Base-by-base conservation (phyloP, 2,888 invertebrate genomes). In the Eristalis arbustorum region DNA sequence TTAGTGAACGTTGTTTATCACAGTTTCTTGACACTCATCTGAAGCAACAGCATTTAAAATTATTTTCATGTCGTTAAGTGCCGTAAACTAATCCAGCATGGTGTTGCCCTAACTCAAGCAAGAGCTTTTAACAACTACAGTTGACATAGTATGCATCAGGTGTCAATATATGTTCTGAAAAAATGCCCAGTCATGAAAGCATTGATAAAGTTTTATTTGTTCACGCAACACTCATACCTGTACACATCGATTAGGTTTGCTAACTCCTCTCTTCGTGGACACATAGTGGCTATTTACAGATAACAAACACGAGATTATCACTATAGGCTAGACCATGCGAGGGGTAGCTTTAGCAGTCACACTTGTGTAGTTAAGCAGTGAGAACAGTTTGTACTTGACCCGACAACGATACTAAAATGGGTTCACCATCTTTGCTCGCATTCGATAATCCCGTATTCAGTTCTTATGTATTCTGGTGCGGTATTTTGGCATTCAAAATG, bases 401-500 rank as follows among this genome's bases (percentile, higher is more conserved):
- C 31, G 31, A 1, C 8, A 31, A 10, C 4, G 31, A 31, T 31
- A 31, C 31, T 11, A 31, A 49, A 49, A 67, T 67, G 67, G 28
- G n/a, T 10, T 25, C 66, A 0, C 28, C 42, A 18, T 18, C 18
- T 6, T 88, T 90, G 40, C 77, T 89, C 74, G 88, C 89, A 4
- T 69, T 89, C 42, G 85, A 91, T 2, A 91, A 91, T 72, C 89
- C 79, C 22, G 91, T 92, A 13, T 93, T 93, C 76, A 89, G 89
- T 23, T 88, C 91, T 13, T 93, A 92, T 89, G 87, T 91, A 10
- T 92, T 92, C 72, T 93, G 93, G 90, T 87, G 89, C 6, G 90
- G 90, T 2, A 40, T 93, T 31, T 85, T 94, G 64, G 90, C 91
- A 2, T 77, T 93, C 0, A 94, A 94, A 90, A 91, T 93, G 89